Evolutionary conservation across 2,888 invertebrate genomes (phyloP).

Genomic region (Frankliniella fusca): DNA sequence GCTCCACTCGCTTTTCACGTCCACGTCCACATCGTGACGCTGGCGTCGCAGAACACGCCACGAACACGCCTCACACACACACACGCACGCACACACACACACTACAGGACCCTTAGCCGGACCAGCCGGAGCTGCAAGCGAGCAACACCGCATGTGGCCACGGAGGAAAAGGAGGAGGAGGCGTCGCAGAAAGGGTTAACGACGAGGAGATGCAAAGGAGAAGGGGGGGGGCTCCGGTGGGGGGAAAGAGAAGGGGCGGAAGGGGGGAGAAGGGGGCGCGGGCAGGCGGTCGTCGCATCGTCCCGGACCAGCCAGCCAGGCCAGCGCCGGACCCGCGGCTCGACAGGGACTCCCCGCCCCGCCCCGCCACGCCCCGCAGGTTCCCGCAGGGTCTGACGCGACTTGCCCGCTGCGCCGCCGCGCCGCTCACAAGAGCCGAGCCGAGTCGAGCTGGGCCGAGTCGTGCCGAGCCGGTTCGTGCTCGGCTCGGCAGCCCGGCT

Average conservation of each 20-base stretch:
- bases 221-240: not conserved
- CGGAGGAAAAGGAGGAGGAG: too few relatives aligned
- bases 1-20: too few relatives aligned
- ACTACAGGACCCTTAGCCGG: too few relatives aligned
- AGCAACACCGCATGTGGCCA: not conserved
- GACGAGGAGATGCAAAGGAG: not conserved
- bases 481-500: conserved; percentile 43
- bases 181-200: not conserved
- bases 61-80: too few relatives aligned
- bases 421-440: conserved; percentile 45
- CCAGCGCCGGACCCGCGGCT: conserved; percentile 34
- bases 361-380: conserved; percentile 33
- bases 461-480: too few relatives aligned
- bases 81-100: too few relatives aligned
- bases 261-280: not conserved
- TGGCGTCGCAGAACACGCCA: too few relatives aligned
- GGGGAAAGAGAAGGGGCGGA: not conserved
- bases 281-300: conserved; percentile 3
- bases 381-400: conserved; percentile 34
- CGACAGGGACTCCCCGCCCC: conserved; percentile 34
- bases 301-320: too few relatives aligned
- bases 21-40: too few relatives aligned
- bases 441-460: conserved; percentile 43
- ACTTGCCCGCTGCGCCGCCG: conserved; percentile 46
- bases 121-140: not conserved